Conservation (phyloP, 1,140 invertebrate genomes). For the Brachionus rotundiformis region DNA sequence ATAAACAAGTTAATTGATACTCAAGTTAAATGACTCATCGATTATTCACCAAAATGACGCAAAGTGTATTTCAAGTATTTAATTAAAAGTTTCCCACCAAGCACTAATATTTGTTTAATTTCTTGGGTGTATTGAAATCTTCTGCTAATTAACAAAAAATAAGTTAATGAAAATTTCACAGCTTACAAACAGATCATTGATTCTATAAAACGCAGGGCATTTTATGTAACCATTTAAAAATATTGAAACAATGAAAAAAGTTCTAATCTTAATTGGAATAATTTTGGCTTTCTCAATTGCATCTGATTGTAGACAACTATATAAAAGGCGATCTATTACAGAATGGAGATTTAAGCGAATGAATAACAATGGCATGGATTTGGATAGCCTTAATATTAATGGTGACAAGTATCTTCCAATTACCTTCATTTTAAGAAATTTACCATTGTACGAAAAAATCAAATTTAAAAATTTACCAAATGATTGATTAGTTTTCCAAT, state of each 20-base stretch:
- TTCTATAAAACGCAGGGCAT: not conserved
- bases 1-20: too few relatives aligned
- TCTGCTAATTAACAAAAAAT: not conserved
- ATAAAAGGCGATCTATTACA: not conserved
- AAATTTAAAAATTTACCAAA: not conserved
- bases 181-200: not conserved
- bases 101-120: not conserved
- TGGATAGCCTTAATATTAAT: not conserved
- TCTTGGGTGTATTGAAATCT: not conserved
- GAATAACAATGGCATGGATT: not conserved
- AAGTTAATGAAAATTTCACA: not conserved
- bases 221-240: not conserved
- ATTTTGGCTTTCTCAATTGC: not conserved
- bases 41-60: not conserved
- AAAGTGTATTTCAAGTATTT: not conserved
- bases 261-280: not conserved
- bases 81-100: conserved; percentile 2
- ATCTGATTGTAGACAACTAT: too few relatives aligned
- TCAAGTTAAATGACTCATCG: not conserved
- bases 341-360: conserved; percentile 5
- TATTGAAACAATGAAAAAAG: not conserved
- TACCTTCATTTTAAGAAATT: not conserved
- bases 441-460: not conserved
- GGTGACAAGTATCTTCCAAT: not conserved
- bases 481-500: too few relatives aligned